Evolutionary conservation across 2,113 vertebrate species (phyloP).

Genomic region (Percopsis transmontana): DNA sequence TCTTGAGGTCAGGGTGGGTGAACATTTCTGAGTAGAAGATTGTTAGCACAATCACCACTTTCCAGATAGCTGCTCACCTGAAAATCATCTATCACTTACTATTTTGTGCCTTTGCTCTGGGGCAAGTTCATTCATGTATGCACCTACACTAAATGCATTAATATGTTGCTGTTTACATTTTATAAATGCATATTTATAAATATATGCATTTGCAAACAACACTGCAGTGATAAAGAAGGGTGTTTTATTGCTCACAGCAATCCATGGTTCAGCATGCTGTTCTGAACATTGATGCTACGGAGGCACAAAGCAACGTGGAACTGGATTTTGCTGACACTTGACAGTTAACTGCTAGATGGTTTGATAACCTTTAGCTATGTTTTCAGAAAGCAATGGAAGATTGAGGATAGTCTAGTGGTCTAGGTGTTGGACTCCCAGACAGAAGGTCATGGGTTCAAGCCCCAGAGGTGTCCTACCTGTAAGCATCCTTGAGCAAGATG

Average conservation of each 20-base stretch:
- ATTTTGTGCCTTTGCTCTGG: not conserved
- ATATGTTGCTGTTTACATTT: not conserved
- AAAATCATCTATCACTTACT: slow-evolving; percentile 6
- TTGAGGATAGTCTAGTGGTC: not conserved
- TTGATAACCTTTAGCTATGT: slow-evolving; percentile 1
- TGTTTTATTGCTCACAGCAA: not conserved
- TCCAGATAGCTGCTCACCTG: not conserved
- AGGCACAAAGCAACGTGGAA: not conserved
- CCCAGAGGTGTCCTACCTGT: too few relatives aligned
- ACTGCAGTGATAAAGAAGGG: not conserved
- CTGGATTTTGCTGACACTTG: not conserved
- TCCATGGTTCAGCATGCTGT: too few relatives aligned
- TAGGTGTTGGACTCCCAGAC: too few relatives aligned
- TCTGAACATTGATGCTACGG: not conserved
- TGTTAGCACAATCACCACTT: slow-evolving; percentile 19
- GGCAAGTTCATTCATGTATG: slow-evolving; percentile 18
- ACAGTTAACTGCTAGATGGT: not conserved
- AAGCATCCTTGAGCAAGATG: too few relatives aligned
- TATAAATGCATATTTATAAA: too few relatives aligned
- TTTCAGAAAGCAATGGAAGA: not conserved
- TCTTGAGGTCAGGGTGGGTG: slow-evolving; percentile 35
- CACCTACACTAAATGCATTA: slow-evolving; percentile 4
- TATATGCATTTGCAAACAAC: too few relatives aligned
- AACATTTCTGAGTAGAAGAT: slow-evolving; percentile 34
- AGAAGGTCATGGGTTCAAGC: too few relatives aligned